Base-by-base conservation (phyloP, 2,888 invertebrate species). In the Cactoblastis cactorum region DNA sequence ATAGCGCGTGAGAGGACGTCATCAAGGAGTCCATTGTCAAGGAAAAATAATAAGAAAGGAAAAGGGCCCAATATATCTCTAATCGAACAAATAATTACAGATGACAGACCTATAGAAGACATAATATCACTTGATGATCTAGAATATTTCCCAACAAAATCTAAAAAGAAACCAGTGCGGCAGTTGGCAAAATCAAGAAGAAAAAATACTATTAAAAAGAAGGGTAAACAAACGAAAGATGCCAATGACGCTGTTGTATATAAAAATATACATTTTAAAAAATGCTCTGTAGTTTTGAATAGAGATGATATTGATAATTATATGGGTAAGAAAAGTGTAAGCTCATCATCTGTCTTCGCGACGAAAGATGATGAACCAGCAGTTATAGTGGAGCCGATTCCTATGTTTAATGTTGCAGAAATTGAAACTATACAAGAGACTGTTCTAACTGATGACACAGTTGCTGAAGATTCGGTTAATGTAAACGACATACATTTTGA, bases 51-150 rank as follows among this genome's bases (percentile, higher is more conserved):
- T 19, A 77, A 63, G 51, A 83, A 74, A 61, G 1, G 57, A 0
- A 83, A 79, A 57, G 57, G 82, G 5, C 82, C 83, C 28, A 87
- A 82, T 58, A 84, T 88, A 67, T 87, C 87, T 15, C 73, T 87
- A 1, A 70, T 86, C 53, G 88, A 89, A 56, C 82, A 88, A 59
- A 87, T 85, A 18, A 81, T 90, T 50, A 80, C 73, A 34, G 85
- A 85, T 61, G 83, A 88, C 39, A 73, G 80, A 56, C 87, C 86
- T 19, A 54, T 85, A 37, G 86, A 88, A 65, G 88, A 87, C 19
- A 83, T 85, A 49, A 85, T 86, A 70, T 80, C 80, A 3, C 65
- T 88, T 11, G 81, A 84, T 48, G 83, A 77, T 52, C 65, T 81
- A n/a, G 86, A 85, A 66, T 59, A 52, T 1, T 65, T 71, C 2